phyloP scores from a whole-genome alignment of 2,113 vertebrate species.

The Typhlomys cinereus region DNA sequence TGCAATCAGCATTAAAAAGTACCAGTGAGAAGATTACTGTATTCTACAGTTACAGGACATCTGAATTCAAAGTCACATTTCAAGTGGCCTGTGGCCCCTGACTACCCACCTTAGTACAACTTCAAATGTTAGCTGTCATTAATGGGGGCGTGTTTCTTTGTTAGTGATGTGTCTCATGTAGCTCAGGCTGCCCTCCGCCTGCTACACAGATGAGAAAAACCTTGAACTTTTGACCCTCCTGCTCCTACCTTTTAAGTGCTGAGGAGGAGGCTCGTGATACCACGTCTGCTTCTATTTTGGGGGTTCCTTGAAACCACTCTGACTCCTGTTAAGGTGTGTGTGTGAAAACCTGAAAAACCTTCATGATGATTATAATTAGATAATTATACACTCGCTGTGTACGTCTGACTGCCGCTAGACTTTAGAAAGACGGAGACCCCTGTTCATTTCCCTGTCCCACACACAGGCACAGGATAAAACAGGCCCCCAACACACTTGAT shows the following conservation, averaged over 20 bases:
- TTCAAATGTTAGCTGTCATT: not conserved
- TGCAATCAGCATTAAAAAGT: not conserved
- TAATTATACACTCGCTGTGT: not conserved
- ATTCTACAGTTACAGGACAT: not conserved
- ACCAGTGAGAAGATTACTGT: not conserved
- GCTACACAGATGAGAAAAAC: no score
- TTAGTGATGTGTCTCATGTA: no score
- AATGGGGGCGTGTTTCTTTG: not conserved
- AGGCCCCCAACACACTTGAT: not conserved
- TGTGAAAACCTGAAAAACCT: not conserved
- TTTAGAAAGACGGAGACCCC: not conserved
- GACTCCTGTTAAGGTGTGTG: not conserved
- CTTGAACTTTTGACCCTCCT: no score
- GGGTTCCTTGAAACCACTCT: slow-evolving; percentile 2
- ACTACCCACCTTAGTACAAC: not conserved
- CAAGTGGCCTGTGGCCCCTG: not conserved
- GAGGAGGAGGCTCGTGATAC: no score
- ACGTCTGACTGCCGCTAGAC: not conserved
- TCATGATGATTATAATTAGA: not conserved
- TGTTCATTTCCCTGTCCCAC: not conserved
- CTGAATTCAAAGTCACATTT: not conserved
- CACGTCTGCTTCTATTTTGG: not conserved
- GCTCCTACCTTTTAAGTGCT: no score
- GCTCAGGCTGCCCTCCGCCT: no score
- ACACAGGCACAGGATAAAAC: not conserved